Evolutionary conservation across 2,113 vertebrate genomes (phyloP).

Genomic region (Cricetomys ansorgei): DNA sequence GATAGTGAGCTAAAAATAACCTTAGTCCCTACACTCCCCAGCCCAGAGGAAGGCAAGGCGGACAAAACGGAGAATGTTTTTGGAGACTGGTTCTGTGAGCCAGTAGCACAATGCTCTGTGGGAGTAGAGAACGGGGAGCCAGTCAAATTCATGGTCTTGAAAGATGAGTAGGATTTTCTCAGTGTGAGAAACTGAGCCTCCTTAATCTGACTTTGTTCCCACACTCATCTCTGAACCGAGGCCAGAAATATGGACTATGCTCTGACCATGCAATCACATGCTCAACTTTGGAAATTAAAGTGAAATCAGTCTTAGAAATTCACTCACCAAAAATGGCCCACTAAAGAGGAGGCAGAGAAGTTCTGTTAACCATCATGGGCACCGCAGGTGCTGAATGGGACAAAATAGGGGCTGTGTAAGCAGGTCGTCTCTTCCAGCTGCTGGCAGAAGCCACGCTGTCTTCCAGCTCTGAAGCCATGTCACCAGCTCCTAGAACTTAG

Average conservation of each 20-base stretch:
- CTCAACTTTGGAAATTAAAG: not conserved
- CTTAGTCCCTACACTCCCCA: not conserved
- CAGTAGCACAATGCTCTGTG: not conserved
- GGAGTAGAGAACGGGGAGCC: not conserved
- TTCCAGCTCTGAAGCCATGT: not conserved
- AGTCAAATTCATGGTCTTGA: not conserved
- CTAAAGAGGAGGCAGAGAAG: not conserved
- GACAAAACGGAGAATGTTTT: not conserved
- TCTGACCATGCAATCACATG: not conserved
- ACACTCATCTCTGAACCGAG: not conserved
- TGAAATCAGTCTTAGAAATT: not conserved
- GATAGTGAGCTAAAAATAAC: not conserved
- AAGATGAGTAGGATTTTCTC: not conserved
- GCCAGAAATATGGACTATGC: not conserved
- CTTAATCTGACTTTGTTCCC: not conserved
- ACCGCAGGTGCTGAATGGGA: not conserved
- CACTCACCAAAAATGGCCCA: not conserved
- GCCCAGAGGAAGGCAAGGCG: not conserved
- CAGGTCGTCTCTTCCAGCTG: not conserved
- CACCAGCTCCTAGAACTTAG: not conserved
- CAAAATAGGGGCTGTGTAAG: not conserved
- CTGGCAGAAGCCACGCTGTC: not conserved
- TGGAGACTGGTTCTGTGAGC: accelerated
- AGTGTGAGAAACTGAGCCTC: not conserved
- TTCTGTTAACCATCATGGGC: not conserved